These are phyloP conservation scores for Physella acuta DNA, from an alignment of 1,140 invertebrate genomes.

Conservation along the genomic window DNA sequence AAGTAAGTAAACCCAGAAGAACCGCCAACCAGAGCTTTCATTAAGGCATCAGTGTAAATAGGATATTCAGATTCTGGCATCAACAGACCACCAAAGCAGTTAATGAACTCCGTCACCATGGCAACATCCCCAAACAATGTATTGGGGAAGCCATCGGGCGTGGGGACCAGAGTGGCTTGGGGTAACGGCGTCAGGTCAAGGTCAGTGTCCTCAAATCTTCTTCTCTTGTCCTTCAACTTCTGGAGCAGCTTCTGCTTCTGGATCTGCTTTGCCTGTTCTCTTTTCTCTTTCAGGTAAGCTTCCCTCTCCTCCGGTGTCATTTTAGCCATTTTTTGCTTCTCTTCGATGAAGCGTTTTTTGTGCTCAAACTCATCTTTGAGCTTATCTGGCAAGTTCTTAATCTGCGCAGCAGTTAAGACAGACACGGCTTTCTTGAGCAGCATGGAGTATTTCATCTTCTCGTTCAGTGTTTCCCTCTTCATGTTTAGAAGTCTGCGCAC, in stretches of 20 bases:
- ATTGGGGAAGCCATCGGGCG: slow-evolving; percentile 56
- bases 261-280: slow-evolving; percentile 34
- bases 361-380: slow-evolving; percentile 43
- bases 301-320: slow-evolving; percentile 52
- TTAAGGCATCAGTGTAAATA: slow-evolving; percentile 51
- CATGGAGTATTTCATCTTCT: slow-evolving; percentile 39
- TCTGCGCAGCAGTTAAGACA: slow-evolving; percentile 44
- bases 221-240: slow-evolving; percentile 23
- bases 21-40: slow-evolving; percentile 48
- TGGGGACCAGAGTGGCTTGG: slow-evolving; percentile 48
- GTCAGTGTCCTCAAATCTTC: slow-evolving; percentile 50
- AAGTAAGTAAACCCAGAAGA: slow-evolving; percentile 49
- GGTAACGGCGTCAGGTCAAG: slow-evolving; percentile 52
- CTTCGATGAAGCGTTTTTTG: slow-evolving; percentile 43
- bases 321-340: slow-evolving; percentile 49
- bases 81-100: slow-evolving; percentile 51
- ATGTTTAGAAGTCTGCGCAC: neutral
- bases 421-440: slow-evolving; percentile 45
- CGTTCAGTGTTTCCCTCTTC: slow-evolving; percentile 26
- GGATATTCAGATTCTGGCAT: slow-evolving; percentile 56
- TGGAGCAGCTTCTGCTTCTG: slow-evolving; percentile 30
- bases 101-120: slow-evolving; percentile 58
- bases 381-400: slow-evolving; percentile 40
- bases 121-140: slow-evolving; percentile 58
- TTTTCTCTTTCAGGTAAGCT: slow-evolving; percentile 45